Evolutionary conservation across 2,888 invertebrate species (phyloP), one percentile per base, ranked within the genome.

Genomic region (Andrena minutula): DNA sequence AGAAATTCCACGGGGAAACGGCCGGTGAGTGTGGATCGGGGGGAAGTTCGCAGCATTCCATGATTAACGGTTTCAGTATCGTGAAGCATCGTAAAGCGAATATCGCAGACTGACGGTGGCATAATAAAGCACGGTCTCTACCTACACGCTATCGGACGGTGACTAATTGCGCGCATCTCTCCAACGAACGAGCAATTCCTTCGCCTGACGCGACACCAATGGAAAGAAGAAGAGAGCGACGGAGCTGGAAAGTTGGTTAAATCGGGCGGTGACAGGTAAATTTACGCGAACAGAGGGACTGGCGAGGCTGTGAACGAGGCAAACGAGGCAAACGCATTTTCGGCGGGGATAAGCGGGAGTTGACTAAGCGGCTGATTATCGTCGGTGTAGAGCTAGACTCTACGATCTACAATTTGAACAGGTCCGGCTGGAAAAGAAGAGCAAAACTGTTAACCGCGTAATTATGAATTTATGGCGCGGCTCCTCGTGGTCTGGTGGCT

Each of bases 401-500:
- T 41, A 5, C 41, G 1, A 5, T 41, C 41, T 61, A 49, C 23
- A 49, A 49, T 58, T 30, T 53, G 2, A 60, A 77, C 65, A 66
- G 28, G 49, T 71, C 41, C 51, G 51, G 51, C 12, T 12, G 30
- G 70, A 70, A 70, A 49, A 76, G 60, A 30, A 41, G n/a, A 35
- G 12, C 51, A 41, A 28, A 75, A 79, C 72, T 70, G 68, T 64
- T 64, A 64, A 47, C 23, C 61, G 26, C 56, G 69, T 12, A 30
- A 41, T 30, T 8, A 10, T 65, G 69, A 86, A 86, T 84, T 79
- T 81, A 84, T 83, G 75, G 77, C 35, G 79, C 70, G 78, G 65
- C 74, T 75, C 35, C 71, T 73, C 81, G 60, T 23, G 87, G 70
- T 79, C 49, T 73, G 79, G 56, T n/a, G 87, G 66, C 81, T 41